Evolutionary conservation across 2,797 vertebrate genomes (phyloP).

Genomic region (Intellagama lesueurii): DNA sequence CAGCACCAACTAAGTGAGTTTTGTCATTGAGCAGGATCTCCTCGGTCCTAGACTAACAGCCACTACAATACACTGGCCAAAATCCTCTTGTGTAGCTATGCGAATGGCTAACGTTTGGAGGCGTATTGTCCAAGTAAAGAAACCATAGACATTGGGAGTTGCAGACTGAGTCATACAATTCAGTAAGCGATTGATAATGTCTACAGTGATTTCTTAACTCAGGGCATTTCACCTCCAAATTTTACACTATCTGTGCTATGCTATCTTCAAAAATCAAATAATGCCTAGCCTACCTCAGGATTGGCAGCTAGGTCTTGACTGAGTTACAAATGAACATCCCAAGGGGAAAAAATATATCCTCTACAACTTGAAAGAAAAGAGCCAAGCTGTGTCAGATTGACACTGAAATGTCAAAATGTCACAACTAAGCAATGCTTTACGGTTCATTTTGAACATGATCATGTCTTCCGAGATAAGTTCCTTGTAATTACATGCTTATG

Average conservation of each 20-base stretch:
- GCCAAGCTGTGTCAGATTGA: background rate
- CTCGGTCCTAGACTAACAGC: background rate
- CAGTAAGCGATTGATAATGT: too few relatives aligned
- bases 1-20: background rate
- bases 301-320: background rate
- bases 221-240: too few relatives aligned
- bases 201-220: too few relatives aligned
- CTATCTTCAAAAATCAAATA: background rate
- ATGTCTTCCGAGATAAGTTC: slow-evolving; percentile 19
- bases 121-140: too few relatives aligned
- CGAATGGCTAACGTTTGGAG: too few relatives aligned
- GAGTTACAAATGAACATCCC: background rate
- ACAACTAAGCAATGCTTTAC: slow-evolving; percentile 4
- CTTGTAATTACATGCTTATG: slow-evolving; percentile 23
- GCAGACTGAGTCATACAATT: too few relatives aligned
- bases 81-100: too few relatives aligned
- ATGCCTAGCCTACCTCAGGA: background rate
- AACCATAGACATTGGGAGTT: too few relatives aligned
- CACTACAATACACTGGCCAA: background rate
- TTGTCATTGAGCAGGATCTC: background rate
- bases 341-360: background rate
- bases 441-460: background rate
- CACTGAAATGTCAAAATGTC: background rate
- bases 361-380: background rate
- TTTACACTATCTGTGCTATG: background rate